Percentiles rank a stretch among this genome's conserved stretches.
Conservation (phyloP, 2,113 vertebrate species). For the Arenaria interpres region DNA sequence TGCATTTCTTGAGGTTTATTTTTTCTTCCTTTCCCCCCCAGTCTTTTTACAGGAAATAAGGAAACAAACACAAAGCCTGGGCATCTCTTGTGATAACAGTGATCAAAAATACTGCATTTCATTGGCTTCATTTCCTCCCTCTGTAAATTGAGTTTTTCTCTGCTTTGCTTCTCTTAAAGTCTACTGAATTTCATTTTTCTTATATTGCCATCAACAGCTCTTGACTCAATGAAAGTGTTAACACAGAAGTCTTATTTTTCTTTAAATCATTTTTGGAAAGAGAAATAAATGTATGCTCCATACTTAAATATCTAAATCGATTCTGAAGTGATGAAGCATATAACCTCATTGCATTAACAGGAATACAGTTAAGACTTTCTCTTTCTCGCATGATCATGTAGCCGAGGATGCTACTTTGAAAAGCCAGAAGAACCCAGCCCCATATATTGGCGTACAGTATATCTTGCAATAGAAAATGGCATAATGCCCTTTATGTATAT, state of each 20-base stretch:
- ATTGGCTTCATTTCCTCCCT: background rate
- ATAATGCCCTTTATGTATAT: background rate
- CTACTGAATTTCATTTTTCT: background rate
- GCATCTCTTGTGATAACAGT: background rate
- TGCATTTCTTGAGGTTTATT: background rate
- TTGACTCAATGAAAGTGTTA: background rate
- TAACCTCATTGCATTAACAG: background rate
- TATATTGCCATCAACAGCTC: background rate
- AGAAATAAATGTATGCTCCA: background rate
- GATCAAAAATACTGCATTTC: background rate
- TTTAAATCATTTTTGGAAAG: background rate
- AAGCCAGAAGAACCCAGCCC: background rate
- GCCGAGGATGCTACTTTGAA: background rate
- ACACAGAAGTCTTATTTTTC: background rate
- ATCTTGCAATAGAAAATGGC: background rate
- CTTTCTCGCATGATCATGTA: background rate
- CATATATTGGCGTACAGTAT: background rate
- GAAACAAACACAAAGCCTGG: background rate
- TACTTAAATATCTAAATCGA: background rate
- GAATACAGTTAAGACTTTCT: background rate
- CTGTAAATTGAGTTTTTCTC: background rate
- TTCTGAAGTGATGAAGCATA: background rate
- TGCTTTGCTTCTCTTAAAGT: background rate
- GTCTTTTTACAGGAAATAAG: background rate
- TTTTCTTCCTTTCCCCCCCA: accelerated